These are phyloP conservation scores for Campaea margaritaria DNA, from an alignment of 2,888 invertebrate genomes.

Conservation along the genomic window DNA sequence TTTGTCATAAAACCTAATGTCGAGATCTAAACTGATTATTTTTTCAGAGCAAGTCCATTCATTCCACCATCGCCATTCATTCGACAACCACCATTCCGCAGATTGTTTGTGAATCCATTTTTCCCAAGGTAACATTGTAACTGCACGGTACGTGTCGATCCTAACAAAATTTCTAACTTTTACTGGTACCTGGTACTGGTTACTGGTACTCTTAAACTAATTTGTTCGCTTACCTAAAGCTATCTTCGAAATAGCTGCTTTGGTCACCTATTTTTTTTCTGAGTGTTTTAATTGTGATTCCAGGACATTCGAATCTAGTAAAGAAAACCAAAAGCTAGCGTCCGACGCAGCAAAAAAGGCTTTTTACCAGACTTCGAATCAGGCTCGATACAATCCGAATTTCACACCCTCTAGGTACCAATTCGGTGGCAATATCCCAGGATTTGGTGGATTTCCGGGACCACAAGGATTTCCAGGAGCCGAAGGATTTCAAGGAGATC, in stretches of 20 bases:
- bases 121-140: conserved; percentile 26
- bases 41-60: conserved; percentile 36
- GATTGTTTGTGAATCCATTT: conserved; percentile 19
- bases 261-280: conserved; percentile 6
- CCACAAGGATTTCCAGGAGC: conserved; percentile 39
- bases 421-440: conserved; percentile 26
- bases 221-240: conserved; percentile 24
- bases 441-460: conserved; percentile 37
- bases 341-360: conserved; percentile 73
- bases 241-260: neutral
- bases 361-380: conserved; percentile 70
- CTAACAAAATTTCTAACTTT: conserved; percentile 21
- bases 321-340: conserved; percentile 68
- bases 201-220: conserved; percentile 25
- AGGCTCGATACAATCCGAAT: conserved; percentile 62
- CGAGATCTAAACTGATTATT: conserved; percentile 20
- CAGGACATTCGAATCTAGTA: conserved; percentile 70
- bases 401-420: conserved; percentile 64
- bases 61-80: conserved; percentile 25
- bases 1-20: neutral
- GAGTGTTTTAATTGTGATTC: conserved; percentile 48
- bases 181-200: conserved; percentile 6
- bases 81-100: conserved; percentile 30
- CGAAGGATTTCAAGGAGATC: conserved; percentile 12
- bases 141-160: conserved; percentile 1